Evolutionary conservation across 2,888 invertebrate genomes (phyloP).

Genomic region (Adelognathus sp.): DNA sequence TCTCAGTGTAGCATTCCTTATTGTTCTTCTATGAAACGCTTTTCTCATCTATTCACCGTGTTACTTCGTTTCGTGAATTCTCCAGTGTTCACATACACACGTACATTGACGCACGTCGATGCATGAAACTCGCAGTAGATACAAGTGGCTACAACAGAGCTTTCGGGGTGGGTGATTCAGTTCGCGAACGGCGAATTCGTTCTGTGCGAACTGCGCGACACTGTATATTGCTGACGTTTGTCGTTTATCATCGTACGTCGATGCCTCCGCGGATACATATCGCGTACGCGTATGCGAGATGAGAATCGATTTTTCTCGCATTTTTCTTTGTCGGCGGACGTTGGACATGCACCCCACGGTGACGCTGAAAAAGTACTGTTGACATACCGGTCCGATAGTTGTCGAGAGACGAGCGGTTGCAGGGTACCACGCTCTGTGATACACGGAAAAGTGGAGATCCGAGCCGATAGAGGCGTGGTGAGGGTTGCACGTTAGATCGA

Average conservation of each 20-base stretch:
- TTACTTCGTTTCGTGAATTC: too few species aligned
- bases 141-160: background rate
- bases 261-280: too few species aligned
- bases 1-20: too few species aligned
- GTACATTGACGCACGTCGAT: background rate
- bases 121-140: background rate
- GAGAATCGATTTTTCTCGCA: background rate
- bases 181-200: background rate
- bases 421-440: background rate
- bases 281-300: too few species aligned
- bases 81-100: too few species aligned
- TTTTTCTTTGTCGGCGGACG: background rate
- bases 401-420: background rate
- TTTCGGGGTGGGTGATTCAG: background rate
- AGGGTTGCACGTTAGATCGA: slow-evolving; percentile 7
- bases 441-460: slow-evolving; percentile 9
- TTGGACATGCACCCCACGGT: too few species aligned
- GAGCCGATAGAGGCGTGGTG: background rate
- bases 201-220: background rate
- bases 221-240: background rate
- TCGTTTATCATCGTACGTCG: background rate
- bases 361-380: background rate
- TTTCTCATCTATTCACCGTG: too few species aligned
- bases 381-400: background rate
- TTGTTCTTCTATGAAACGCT: too few species aligned